Percentiles rank a stretch among this genome's conserved stretches.
These are phyloP conservation scores for Geodia barretti DNA, from an alignment of 37 sponge, comb jelly and placozoan genomes.

Conservation along the genomic window DNA sequence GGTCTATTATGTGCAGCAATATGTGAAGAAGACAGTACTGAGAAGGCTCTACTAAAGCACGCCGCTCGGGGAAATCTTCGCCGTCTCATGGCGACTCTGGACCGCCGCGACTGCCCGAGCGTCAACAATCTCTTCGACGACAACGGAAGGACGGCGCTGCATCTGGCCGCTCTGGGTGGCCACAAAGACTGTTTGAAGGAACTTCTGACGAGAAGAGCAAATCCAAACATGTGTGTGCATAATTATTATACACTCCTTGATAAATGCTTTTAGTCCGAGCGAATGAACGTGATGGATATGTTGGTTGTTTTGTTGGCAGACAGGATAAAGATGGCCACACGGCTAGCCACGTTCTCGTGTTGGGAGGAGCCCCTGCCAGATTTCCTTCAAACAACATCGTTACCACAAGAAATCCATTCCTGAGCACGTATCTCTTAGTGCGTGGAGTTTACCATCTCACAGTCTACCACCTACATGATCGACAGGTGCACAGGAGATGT, in stretches of 20 bases:
- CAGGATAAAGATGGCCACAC: slow-evolving; percentile 8
- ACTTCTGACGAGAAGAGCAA: slow-evolving; percentile 45
- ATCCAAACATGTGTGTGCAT: slow-evolving; percentile 36
- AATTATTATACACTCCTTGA: neutral
- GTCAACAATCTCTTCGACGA: neutral
- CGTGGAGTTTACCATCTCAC: slow-evolving; percentile 8
- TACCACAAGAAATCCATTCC: slow-evolving; percentile 15
- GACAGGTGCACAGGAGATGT: slow-evolving; percentile 13
- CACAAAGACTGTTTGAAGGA: slow-evolving; percentile 35
- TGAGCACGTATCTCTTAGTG: neutral
- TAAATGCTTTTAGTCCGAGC: neutral
- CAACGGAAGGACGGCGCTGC: slow-evolving; percentile 21
- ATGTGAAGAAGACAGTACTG: too few relatives aligned
- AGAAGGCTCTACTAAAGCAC: neutral
- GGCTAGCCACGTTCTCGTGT: slow-evolving; percentile 27
- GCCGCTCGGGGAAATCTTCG: neutral
- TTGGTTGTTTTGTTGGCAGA: neutral
- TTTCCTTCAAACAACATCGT: neutral
- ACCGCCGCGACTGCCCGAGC: neutral
- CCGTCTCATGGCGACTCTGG: neutral
- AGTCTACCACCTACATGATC: slow-evolving; percentile 19
- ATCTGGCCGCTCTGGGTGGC: slow-evolving; percentile 25
- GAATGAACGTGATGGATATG: neutral
- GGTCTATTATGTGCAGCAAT: too few relatives aligned
- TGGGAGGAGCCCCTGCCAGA: slow-evolving; percentile 6